phyloP scores from a whole-genome alignment of 2,113 vertebrate species.

The Rynchops niger region DNA sequence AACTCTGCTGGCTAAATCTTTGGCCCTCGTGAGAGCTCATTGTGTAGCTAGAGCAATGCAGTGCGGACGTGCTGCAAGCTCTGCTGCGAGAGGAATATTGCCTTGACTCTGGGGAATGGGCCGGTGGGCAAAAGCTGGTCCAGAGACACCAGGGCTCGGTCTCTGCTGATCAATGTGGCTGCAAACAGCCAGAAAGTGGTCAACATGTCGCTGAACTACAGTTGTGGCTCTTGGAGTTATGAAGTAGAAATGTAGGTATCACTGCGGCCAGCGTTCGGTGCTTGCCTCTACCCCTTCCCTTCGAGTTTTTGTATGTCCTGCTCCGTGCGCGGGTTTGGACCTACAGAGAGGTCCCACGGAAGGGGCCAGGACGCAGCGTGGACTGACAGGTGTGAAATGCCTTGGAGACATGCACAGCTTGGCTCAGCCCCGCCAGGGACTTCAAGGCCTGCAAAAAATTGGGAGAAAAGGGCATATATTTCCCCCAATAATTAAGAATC shows the following conservation, averaged over 20 bases:
- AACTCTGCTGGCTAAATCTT: neutral
- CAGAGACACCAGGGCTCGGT: neutral
- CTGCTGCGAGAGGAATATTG: accelerated
- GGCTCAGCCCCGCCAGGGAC: neutral
- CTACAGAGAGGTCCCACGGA: neutral
- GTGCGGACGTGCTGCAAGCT: accelerated
- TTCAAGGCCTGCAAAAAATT: neutral
- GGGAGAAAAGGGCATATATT: neutral
- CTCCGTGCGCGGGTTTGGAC: neutral
- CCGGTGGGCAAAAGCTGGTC: neutral
- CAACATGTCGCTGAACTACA: neutral
- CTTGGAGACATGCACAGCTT: neutral
- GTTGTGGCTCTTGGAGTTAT: neutral
- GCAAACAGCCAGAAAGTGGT: neutral
- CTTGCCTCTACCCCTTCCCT: neutral
- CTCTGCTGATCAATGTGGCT: neutral
- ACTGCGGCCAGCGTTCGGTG: neutral
- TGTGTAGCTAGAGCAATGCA: neutral
- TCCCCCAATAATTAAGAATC: neutral
- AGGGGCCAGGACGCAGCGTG: accelerated
- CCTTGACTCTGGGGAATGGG: neutral
- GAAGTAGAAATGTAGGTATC: neutral
- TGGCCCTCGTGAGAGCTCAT: neutral
- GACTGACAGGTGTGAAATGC: neutral
- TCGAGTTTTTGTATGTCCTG: neutral